phyloP scores from a whole-genome alignment of 30 jellyfish, hydroid and myxozoan genomes.

The Cassiopea andromeda region DNA sequence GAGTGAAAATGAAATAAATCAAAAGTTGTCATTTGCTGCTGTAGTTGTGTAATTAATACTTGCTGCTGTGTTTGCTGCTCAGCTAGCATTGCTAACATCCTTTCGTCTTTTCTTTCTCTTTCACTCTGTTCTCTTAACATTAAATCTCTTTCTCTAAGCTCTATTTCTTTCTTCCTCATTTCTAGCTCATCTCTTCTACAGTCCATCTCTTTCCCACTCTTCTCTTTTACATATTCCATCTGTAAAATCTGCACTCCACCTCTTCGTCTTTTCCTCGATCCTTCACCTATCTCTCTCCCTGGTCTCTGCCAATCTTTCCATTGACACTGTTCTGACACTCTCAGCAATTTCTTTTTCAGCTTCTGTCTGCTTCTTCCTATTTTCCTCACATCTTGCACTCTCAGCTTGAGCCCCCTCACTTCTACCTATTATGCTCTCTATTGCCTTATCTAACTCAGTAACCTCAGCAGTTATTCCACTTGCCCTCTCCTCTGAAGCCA shows the following conservation, averaged over 20 bases:
- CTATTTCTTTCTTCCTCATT: background rate
- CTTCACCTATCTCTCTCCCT: conserved; percentile 5
- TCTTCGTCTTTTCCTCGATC: conserved; percentile 4
- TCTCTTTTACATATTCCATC: conserved; percentile 12
- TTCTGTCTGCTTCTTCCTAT: background rate
- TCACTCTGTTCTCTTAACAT: background rate
- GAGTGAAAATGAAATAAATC: background rate
- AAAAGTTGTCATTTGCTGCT: background rate
- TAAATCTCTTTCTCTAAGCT: background rate
- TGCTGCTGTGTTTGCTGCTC: background rate
- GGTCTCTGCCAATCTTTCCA: conserved; percentile 24
- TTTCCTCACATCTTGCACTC: background rate
- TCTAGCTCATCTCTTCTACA: conserved; percentile 10
- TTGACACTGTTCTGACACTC: conserved; percentile 13
- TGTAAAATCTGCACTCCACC: conserved; percentile 19
- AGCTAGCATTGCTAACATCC: background rate
- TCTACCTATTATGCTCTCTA: conserved; percentile 7
- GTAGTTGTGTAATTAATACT: background rate
- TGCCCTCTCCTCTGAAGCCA: conserved; percentile 18
- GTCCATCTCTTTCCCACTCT: conserved; percentile 18
- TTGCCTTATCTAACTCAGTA: conserved; percentile 23
- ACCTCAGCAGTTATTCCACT: conserved; percentile 24
- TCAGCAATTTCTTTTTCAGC: conserved; percentile 31
- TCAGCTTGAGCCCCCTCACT: conserved; percentile 26
- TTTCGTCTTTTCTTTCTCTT: background rate